These are phyloP conservation scores for Deilephila elpenor DNA, from an alignment of 2,888 invertebrate genomes.

Conservation along the genomic window DNA sequence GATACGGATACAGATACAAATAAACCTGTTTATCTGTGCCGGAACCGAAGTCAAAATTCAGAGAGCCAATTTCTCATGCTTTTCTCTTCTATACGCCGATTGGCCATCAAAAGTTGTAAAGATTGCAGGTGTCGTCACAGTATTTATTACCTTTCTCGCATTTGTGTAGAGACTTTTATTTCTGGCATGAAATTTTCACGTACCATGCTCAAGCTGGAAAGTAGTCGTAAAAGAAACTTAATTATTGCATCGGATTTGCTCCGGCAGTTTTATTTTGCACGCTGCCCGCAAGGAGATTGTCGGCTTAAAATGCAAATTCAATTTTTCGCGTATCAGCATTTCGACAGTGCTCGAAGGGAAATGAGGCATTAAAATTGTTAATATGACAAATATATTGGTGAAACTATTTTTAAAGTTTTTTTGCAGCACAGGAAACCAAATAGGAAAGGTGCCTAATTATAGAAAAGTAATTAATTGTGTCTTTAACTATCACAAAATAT, in stretches of 20 bases:
- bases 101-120: too few relatives aligned
- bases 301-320: conserved; percentile 6
- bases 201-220: neutral
- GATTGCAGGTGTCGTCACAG: too few relatives aligned
- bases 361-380: neutral
- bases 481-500: too few relatives aligned
- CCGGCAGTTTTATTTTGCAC: conserved; percentile 1
- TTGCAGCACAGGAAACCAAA: too few relatives aligned
- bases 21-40: too few relatives aligned
- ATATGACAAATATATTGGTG: neutral
- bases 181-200: neutral
- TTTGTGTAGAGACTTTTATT: neutral
- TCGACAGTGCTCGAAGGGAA: neutral
- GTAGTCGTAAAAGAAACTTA: neutral
- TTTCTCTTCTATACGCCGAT: too few relatives aligned
- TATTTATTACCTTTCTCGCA: neutral
- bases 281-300: conserved; percentile 9
- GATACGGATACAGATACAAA: too few relatives aligned
- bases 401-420: neutral
- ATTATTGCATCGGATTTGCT: conserved; percentile 2
- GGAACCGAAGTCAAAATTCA: too few relatives aligned
- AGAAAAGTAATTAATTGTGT: too few relatives aligned
- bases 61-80: too few relatives aligned
- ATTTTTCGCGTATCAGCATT: conserved; percentile 1
- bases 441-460: too few relatives aligned